phyloP scores from a whole-genome alignment of 2,797 vertebrate species.

The Hydrophis major region DNA sequence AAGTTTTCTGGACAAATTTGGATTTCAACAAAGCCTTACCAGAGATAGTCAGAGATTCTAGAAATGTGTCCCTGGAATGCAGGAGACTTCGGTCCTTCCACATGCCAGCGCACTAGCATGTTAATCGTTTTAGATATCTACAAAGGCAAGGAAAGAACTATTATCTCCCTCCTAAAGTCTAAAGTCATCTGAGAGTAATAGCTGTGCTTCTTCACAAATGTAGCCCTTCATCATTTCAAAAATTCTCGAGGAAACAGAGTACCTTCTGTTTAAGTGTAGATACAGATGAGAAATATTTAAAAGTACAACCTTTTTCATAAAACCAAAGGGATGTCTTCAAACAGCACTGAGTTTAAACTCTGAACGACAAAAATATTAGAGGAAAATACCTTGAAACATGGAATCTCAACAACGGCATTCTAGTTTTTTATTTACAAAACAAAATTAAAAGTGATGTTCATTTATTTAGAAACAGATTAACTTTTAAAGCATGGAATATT shows the following conservation, averaged over 20 bases:
- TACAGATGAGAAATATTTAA: neutral
- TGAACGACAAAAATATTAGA: neutral
- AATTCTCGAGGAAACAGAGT: neutral
- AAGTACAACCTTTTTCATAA: neutral
- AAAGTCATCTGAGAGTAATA: neutral
- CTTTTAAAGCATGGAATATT: neutral
- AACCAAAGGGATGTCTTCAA: neutral
- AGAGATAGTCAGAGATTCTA: constrained; percentile 92
- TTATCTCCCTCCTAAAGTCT: neutral
- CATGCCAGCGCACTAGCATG: constrained; percentile 91
- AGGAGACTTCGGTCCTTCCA: constrained; percentile 82
- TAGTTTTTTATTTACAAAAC: neutral
- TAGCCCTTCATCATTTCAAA: neutral
- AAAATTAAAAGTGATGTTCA: neutral
- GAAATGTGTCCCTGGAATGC: constrained; percentile 87
- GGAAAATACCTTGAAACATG: neutral
- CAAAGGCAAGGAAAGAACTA: neutral
- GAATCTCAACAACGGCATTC: neutral
- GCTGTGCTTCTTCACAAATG: neutral
- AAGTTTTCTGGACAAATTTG: neutral
- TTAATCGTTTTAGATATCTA: constrained; percentile 97
- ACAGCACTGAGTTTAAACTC: neutral
- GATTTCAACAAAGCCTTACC: constrained; percentile 73
- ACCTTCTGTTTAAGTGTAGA: neutral
- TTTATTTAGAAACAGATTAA: neutral